Base-by-base conservation (phyloP, 30 jellyfish, hydroid and myxozoan species). In the Aurelia aurita complex sp. Pacific region DNA sequence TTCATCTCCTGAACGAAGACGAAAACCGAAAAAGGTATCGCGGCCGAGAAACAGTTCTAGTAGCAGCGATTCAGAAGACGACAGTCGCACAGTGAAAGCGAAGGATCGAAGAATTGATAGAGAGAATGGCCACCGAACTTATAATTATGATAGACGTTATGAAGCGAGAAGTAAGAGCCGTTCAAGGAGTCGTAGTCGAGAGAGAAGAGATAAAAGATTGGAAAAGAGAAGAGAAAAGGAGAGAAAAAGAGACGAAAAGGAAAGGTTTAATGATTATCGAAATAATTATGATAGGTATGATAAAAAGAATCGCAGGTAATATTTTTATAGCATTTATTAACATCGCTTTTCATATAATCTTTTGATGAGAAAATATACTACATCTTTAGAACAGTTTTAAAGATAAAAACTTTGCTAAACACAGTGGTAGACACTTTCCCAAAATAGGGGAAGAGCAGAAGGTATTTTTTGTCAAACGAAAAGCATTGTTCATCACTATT, bases 91-190 rank as follows among this genome's bases (percentile, higher is more conserved):
- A 75, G 38, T 32, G 43, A 80, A 83, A 52, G n/a, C 88, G 54
- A 90, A 90, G 68, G 85, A 64, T 72, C 88, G 89, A 18, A 90
- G 97, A 1, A 33, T 66, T 53, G 87, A 66, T n/a, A 76, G 79
- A 69, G 90, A 87, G 59, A 91, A 91, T 66, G 98, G 98, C 53
- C 96, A 91, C 77, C 86, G 88, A 33, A 38, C 88, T 69, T 77
- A 82, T 46, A 63, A 83, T 73, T 81, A 79, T 74, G 90, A 77
- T 35, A 85, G 86, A 51, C 82, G 89, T 14, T 81, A 66, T 60
- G 74, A 88, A 12, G 84, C 77, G 16, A 79, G 96, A 43, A 77
- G 94, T 64, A 76, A 90, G 46, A 80, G 92, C 46, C 76, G 86
- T 1, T 87, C 96, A 53, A 87, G 96, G 63, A 75, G 90, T 72